A percentile compares a stretch with the other conserved stretches of the same genome.
These are phyloP conservation scores for Pseudopodoces humilis DNA, from an alignment of 2,113 vertebrate species.

Conservation along the genomic window DNA sequence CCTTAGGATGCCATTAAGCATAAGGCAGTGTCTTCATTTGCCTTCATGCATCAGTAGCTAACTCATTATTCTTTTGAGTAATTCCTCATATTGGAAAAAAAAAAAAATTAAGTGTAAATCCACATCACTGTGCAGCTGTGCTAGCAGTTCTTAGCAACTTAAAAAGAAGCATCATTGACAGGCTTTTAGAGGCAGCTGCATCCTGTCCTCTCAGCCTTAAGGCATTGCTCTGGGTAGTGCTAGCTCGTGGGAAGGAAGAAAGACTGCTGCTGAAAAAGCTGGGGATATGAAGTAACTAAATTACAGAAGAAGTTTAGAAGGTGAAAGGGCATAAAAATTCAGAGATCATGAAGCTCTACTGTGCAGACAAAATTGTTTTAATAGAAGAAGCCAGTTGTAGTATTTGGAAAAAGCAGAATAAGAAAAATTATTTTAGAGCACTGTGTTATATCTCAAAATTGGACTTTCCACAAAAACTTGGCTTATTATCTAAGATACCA, in stretches of 20 bases:
- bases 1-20: background rate
- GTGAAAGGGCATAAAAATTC: constrained; percentile 5
- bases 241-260: background rate
- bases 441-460: background rate
- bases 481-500: background rate
- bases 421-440: background rate
- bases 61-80: constrained; percentile 47
- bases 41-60: constrained; percentile 30
- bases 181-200: constrained; percentile 53
- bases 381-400: background rate
- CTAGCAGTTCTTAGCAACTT: constrained; percentile 20
- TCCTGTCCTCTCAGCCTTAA: constrained; percentile 39
- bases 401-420: background rate
- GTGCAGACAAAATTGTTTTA: background rate
- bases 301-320: background rate
- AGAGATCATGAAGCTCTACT: background rate
- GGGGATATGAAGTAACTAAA: background rate
- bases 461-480: background rate
- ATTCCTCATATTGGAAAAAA: background rate
- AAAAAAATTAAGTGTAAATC: background rate
- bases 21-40: background rate
- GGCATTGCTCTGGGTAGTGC: background rate
- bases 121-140: constrained; percentile 45
- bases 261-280: background rate
- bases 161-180: constrained; percentile 59